Conservation (phyloP, 2,797 vertebrate genomes). For the Antennarius maculatus region DNA sequence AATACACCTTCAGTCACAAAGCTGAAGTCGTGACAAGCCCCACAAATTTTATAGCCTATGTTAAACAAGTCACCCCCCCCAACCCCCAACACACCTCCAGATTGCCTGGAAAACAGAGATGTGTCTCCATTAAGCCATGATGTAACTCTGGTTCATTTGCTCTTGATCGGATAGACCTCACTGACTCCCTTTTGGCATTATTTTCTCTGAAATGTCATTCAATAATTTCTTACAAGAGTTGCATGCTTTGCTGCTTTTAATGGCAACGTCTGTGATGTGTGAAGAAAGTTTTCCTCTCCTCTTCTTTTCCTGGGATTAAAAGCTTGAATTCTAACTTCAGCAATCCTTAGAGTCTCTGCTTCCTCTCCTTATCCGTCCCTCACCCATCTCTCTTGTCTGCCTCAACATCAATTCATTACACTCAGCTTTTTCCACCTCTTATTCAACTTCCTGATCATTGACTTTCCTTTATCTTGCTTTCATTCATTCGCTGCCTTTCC, state of each 20-base stretch:
- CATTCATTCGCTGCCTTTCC: background rate
- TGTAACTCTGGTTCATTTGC: constrained; percentile 34
- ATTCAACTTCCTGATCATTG: constrained; percentile 28
- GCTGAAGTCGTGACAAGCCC: background rate
- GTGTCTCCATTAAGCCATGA: constrained; percentile 43
- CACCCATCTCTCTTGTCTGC: constrained; percentile 27
- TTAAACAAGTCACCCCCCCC: background rate
- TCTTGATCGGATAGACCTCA: constrained; percentile 25
- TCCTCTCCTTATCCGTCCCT: constrained; percentile 52
- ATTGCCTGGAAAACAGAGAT: constrained; percentile 39
- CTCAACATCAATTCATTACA: constrained; percentile 41
- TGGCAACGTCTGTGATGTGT: background rate
- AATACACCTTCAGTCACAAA: constrained; percentile 9
- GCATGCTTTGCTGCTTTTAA: background rate
- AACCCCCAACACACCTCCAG: constrained; percentile 7
- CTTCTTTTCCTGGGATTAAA: constrained; percentile 1
- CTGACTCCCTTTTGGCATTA: background rate
- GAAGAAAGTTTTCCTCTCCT: constrained; percentile 17
- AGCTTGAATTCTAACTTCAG: constrained; percentile 15
- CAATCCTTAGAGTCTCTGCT: constrained; percentile 27
- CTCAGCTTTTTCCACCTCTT: constrained; percentile 37
- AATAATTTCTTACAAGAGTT: too few relatives aligned
- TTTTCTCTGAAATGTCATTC: background rate
- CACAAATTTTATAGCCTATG: background rate
- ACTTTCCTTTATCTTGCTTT: constrained; percentile 22